Base-by-base conservation (phyloP, 2,888 invertebrate species). In the Aporophyla nigra region DNA sequence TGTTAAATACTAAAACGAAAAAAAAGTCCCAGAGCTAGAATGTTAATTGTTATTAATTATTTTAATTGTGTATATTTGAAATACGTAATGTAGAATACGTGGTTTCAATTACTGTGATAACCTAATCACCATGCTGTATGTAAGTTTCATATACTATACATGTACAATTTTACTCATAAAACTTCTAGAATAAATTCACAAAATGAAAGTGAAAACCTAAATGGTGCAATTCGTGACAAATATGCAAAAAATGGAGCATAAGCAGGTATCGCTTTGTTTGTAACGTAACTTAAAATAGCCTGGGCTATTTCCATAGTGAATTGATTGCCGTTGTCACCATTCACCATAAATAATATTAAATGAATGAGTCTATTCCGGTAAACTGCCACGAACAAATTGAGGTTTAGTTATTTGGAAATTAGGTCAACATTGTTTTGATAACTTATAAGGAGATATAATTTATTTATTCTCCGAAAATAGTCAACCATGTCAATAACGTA, bases 311-410 rank as follows among this genome's bases (percentile, higher is more conserved):
- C 19, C 71, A 51, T 65, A 58, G 51, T 62, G 69, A 76, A 68
- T 73, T 65, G 33, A 83, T 68, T 27, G 51, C 49, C 27, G 67
- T 75, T 54, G 51, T 49, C 59, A 24, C 46, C 56, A 71, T 81
- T 49, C 62, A 46, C 40, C 56, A 73, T 83, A 62, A 73, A 81
- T 78, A 73, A 81, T 78, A 74, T 58, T 43, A 67, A 78, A 72
- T 71, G 21, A 71, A 76, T 49, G 63, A 66, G 71, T 71, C 75
- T 58, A 70, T 83, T 72, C 59, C 33, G 40, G 46, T 14, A 24
- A n/a, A 4, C 12, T n/a, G 49, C 21, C 53, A 59, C 33, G n/a
- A 63, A 71, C n/a, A 54, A 58, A 70, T 74, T 46, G 24, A 62
- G 74, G 49, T 70, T 72, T 54, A 65, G 27, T 67, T 72, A 56